These are phyloP conservation scores for Aporrectodea caliginosa DNA, from an alignment of 1,140 invertebrate species.

Conservation along the genomic window DNA sequence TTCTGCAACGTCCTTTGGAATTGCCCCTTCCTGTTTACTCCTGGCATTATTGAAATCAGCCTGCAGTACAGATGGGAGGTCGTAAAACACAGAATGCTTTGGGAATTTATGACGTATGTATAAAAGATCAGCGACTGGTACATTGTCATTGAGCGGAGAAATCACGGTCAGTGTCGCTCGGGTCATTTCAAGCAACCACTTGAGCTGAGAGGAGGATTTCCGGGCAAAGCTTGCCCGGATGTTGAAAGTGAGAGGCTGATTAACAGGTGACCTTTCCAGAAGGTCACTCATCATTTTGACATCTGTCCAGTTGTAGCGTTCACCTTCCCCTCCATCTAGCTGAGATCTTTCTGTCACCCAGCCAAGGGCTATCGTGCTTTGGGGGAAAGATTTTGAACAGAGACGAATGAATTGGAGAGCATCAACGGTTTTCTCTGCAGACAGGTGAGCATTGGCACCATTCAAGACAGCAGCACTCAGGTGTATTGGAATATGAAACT, in stretches of 20 bases:
- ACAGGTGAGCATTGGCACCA: constrained; percentile 66
- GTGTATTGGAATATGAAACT: constrained; percentile 77
- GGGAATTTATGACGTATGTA: constrained; percentile 18
- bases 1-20: background rate
- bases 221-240: constrained; percentile 71
- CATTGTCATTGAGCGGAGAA: constrained; percentile 14
- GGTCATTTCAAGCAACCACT: constrained; percentile 45
- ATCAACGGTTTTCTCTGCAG: constrained; percentile 63
- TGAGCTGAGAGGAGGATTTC: constrained; percentile 59
- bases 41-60: background rate
- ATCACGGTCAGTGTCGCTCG: constrained; percentile 10
- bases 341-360: constrained; percentile 66
- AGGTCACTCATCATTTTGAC: background rate
- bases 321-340: background rate
- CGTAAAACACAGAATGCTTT: constrained; percentile 19
- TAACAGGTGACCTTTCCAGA: constrained; percentile 33
- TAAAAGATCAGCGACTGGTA: constrained; percentile 4
- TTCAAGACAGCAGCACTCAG: constrained; percentile 80
- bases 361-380: constrained; percentile 73
- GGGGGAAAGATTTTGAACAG: constrained; percentile 61
- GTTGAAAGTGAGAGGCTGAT: constrained; percentile 73
- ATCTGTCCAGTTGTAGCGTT: background rate
- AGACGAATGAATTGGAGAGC: constrained; percentile 64
- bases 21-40: background rate
- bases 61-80: background rate